Percentiles rank a stretch among this genome's conserved stretches.
These are phyloP conservation scores for Eulemur macaco DNA, from an alignment of 2,113 vertebrate species.

Conservation along the genomic window DNA sequence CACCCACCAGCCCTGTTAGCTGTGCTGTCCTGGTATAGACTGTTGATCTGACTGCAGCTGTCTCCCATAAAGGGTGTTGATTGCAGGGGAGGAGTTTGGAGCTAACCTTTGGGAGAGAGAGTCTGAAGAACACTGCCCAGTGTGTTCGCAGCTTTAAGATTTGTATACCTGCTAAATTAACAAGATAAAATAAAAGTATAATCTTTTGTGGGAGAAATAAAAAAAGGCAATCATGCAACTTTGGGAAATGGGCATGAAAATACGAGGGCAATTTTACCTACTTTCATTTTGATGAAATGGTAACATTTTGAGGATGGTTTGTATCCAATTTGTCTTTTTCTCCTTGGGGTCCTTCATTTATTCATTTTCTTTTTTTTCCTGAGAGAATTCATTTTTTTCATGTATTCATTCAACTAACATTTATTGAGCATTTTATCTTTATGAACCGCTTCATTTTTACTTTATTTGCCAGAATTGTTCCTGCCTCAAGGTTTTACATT, in stretches of 20 bases:
- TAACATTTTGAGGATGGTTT: background rate
- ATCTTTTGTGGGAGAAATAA: background rate
- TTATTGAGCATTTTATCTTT: background rate
- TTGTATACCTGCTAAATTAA: background rate
- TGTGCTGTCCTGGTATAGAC: accelerated
- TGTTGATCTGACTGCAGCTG: background rate
- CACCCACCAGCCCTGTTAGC: background rate
- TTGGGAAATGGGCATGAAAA: background rate
- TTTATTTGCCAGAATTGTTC: background rate
- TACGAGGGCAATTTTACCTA: background rate
- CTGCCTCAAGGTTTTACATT: background rate
- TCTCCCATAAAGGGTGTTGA: background rate
- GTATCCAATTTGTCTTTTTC: background rate
- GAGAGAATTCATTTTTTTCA: background rate
- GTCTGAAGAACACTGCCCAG: background rate
- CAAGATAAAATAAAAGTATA: background rate
- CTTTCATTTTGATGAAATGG: background rate
- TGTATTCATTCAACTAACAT: background rate
- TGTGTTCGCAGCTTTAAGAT: background rate
- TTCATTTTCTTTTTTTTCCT: background rate
- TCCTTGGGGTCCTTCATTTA: background rate
- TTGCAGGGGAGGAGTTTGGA: background rate
- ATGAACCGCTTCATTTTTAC: background rate
- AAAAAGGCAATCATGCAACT: background rate
- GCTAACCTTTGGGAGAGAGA: background rate